Base-by-base conservation (phyloP, 2,888 invertebrate species). In the Tipula vernalis region DNA sequence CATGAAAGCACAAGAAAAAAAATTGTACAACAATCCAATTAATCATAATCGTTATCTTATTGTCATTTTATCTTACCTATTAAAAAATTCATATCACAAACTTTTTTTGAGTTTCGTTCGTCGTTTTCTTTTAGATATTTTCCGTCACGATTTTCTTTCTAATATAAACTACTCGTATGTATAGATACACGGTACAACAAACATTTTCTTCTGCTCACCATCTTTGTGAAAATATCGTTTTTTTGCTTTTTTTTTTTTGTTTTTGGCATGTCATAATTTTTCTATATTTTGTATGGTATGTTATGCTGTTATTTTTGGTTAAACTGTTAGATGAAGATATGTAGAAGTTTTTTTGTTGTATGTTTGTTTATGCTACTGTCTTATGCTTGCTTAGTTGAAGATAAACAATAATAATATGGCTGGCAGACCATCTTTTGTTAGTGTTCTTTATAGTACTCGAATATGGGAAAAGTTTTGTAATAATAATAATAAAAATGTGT, bases 1-100 rank as follows among this genome's bases (percentile, higher is more conserved):
- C 28, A 28, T 2, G 28, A 28, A 28, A 28, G 28, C 28, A 28
- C 0, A 28, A 28, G 2, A 51, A n/a, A 71, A 71, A 28, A 18
- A 28, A 71, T 10, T 71, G 28, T 71, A 71, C 28, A 71, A 71
- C 71, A 71, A 28, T 71, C 71, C 71, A 71, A 71, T 71, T 71
- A 71, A 71, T 71, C 71, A 71, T 71, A 71, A 71, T 71, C 71
- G 71, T 71, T 71, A 71, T 71, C 71, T 71, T 71, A 71, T 71
- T 71, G 71, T 71, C 71, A 71, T 28, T 71, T 71, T 71, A 71
- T 71, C 18, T 71, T 28, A 71, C 71, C 71, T 71, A 71, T 71
- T 71, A 71, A 71, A 71, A 71, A 71, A 71, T 71, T 71, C 71
- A 71, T 71, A 28, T 71, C 71, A 71, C 71, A 71, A 28, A 71